phyloP scores from a whole-genome alignment of 2,888 invertebrate genomes.

The Colletes collaris region DNA sequence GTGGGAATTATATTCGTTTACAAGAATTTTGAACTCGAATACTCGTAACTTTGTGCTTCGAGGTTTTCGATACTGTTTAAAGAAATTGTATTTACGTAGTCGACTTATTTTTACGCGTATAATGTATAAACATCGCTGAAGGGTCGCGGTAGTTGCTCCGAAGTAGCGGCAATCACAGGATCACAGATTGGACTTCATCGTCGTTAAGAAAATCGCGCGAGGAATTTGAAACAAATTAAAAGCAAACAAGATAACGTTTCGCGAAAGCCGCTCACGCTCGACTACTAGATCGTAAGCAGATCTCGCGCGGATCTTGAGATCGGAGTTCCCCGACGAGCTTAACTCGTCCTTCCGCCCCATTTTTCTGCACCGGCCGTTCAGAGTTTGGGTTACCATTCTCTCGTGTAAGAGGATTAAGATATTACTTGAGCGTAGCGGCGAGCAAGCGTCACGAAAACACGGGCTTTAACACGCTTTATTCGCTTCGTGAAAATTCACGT shows the following conservation, averaged over 20 bases:
- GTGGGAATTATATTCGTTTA: too few relatives aligned
- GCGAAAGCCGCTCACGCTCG: conserved; percentile 14
- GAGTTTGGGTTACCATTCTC: conserved; percentile 53
- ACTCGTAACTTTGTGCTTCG: too few relatives aligned
- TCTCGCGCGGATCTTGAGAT: conserved; percentile 49
- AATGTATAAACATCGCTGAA: too few relatives aligned
- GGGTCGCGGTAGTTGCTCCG: too few relatives aligned
- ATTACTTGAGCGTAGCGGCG: conserved; percentile 65
- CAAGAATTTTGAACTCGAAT: too few relatives aligned
- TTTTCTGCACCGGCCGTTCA: conserved; percentile 24
- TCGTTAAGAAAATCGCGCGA: not conserved
- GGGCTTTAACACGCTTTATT: conserved; percentile 66
- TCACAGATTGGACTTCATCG: too few relatives aligned
- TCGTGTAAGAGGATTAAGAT: conserved; percentile 75
- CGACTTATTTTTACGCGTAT: too few relatives aligned
- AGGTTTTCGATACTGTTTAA: too few relatives aligned
- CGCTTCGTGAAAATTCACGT: conserved; percentile 67
- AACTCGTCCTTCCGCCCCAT: conserved; percentile 35
- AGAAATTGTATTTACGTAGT: too few relatives aligned
- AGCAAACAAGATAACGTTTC: conserved; percentile 17
- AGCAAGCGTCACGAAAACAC: conserved; percentile 58
- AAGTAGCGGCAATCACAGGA: too few relatives aligned
- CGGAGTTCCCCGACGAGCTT: conserved; percentile 23
- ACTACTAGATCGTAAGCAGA: conserved; percentile 57
- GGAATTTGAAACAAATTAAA: conserved; percentile 14